Conservation (phyloP, 2,797 vertebrate genomes). For the Avahi laniger region DNA sequence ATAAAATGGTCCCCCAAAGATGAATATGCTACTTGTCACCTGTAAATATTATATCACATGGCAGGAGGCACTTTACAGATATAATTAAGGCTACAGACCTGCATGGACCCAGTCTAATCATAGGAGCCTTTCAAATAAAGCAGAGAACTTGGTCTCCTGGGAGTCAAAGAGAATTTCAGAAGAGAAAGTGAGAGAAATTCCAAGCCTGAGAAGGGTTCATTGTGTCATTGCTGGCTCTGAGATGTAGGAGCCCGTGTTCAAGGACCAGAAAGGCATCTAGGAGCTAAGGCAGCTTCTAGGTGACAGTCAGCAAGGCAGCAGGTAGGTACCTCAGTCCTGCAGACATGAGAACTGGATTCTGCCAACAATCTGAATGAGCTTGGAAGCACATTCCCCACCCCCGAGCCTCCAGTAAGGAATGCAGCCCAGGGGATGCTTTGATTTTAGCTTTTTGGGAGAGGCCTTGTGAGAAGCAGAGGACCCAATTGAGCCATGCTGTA, state of each 20-base stretch:
- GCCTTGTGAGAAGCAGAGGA: background rate
- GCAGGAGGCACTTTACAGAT: background rate
- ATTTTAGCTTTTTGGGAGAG: background rate
- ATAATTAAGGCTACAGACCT: background rate
- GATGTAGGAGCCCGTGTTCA: background rate
- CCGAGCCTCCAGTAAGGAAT: background rate
- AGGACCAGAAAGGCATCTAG: background rate
- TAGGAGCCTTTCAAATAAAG: background rate
- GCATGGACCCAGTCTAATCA: background rate
- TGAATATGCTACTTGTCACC: background rate
- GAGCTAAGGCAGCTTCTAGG: background rate
- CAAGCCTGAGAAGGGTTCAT: background rate
- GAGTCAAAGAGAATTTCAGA: background rate
- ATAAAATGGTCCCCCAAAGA: background rate
- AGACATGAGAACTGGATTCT: background rate
- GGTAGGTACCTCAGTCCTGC: rapidly evolving
- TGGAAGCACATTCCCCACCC: background rate
- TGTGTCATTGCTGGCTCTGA: background rate
- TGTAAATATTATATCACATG: background rate
- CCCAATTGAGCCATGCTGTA: background rate
- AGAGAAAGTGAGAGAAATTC: background rate
- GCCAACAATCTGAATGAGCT: background rate
- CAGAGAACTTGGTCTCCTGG: background rate
- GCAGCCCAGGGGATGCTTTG: background rate
- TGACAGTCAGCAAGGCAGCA: background rate